Percentiles rank a stretch among this genome's conserved stretches.
Evolutionary conservation across 2,797 vertebrate genomes (phyloP).

Genomic region (Yasuhikotakia modesta): DNA sequence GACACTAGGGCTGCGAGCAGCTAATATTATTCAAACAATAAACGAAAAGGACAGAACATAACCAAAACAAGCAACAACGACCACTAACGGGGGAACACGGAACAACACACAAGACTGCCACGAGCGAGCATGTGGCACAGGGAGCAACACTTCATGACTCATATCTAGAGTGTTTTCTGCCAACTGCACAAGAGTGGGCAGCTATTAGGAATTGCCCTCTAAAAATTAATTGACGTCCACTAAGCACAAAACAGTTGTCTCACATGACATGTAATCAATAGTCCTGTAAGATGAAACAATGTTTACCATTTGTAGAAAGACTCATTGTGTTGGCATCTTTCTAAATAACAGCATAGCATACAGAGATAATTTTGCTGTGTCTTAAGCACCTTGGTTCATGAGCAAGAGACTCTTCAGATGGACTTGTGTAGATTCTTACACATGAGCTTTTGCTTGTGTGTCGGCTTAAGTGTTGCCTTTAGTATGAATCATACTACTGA

Average conservation of each 20-base stretch:
- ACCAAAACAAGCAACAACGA: too few relatives aligned
- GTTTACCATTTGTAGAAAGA: conserved; percentile 48
- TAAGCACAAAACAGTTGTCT: conserved; percentile 8
- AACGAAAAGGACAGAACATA: too few relatives aligned
- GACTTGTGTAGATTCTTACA: conserved; percentile 5
- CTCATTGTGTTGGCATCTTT: conserved; percentile 38
- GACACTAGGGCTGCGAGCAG: too few relatives aligned
- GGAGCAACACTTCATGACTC: conserved; percentile 28
- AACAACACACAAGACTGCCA: too few relatives aligned
- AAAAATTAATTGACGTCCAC: too few relatives aligned
- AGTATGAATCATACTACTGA: conserved; percentile 37
- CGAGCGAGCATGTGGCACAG: neutral
- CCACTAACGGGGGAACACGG: too few relatives aligned
- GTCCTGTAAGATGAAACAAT: conserved; percentile 42
- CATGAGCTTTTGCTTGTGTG: conserved; percentile 39
- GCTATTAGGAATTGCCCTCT: conserved; percentile 28
- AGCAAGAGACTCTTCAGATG: conserved; percentile 53
- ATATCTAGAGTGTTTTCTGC: conserved; percentile 23
- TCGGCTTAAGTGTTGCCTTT: conserved; percentile 70
- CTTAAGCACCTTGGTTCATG: conserved; percentile 16
- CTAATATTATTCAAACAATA: too few relatives aligned
- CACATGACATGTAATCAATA: conserved; percentile 46
- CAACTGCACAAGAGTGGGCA: conserved; percentile 21
- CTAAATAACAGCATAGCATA: conserved; percentile 6
- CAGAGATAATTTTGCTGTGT: neutral